Evolutionary conservation across 2,797 vertebrate genomes (phyloP).

Genomic region (Neostethus bicornis): DNA sequence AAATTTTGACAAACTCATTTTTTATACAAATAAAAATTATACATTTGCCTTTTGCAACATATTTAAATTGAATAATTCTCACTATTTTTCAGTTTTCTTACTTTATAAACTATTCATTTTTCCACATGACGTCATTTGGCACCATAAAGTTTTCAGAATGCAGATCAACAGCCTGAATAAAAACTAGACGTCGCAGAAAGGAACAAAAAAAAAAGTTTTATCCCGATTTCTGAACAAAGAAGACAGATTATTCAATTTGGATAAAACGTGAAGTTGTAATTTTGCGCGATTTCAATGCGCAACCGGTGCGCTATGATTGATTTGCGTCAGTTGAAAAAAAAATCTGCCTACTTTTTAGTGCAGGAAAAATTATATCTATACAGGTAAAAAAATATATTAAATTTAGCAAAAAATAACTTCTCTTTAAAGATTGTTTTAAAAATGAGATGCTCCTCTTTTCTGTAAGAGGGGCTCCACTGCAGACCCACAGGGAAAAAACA

Average conservation of each 20-base stretch:
- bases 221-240: background rate
- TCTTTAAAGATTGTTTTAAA: slow-evolving; percentile 15
- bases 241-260: background rate
- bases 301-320: background rate
- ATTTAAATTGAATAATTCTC: background rate
- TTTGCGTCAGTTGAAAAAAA: background rate
- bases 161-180: slow-evolving; percentile 5
- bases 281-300: background rate
- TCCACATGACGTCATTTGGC: background rate
- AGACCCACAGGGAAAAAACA: slow-evolving; percentile 12
- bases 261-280: background rate
- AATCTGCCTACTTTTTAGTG: background rate
- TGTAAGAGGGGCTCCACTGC: slow-evolving; percentile 22
- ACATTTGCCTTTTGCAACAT: no score
- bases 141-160: background rate
- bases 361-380: slow-evolving; percentile 3
- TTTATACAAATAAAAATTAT: no score
- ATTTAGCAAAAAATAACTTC: slow-evolving; percentile 17
- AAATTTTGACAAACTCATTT: background rate
- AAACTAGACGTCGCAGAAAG: background rate
- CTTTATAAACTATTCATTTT: background rate
- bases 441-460: background rate
- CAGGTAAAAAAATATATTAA: background rate
- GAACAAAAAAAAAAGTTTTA: background rate
- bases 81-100: background rate